Base-by-base conservation (phyloP, 2,113 vertebrate genomes). In the Psilopogon haemacephalus region DNA sequence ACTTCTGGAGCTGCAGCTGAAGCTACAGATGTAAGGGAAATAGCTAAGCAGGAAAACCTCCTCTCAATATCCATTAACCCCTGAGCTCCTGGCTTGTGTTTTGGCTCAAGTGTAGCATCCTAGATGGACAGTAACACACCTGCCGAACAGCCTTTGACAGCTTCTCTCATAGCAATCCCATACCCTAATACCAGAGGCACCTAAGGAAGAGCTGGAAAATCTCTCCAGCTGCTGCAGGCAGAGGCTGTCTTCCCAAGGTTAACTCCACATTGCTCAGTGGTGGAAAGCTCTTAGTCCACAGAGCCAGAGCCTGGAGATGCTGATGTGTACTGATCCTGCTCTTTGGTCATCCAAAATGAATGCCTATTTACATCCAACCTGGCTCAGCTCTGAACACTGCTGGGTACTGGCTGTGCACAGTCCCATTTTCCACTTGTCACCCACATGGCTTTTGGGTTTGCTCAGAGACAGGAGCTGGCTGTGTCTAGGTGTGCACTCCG, bases 401-500 rank as follows among this genome's bases (percentile, higher is more conserved):
- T 44, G 27, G 32, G 46, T 50, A n/a, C 32, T 30, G 68, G 33
- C 33, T 81, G 30, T 44, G 64, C 33, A 48, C 5, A 0, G 20
- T 69, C 21, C 62, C 28, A 11, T 92, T 64, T 55, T 67, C 74
- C 75, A 23, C 23, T 75, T 42, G 42, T 50, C 0, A 0, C 72
- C 46, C 40, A 40, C 32, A 16, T 54, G 54, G 54, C 40, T 54
- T 64, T 37, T 24, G 35, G 28, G 59, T 71, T 76, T 68, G n/a
- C 62, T 48, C 33, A 26, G 37, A 73, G 71, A n/a, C 48, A 54
- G 32, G 52, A 52, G 32, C 12, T 26, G 76, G 55, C 46, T 9
- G 2, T 3, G 13, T 44, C 50, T 33, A 33, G 62, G 42, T 30
- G 15, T 0, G 1, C 16, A 2, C 37, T 5, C 10, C 16, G 17